Percentiles rank a stretch among this genome's conserved stretches.
Conservation (phyloP, 2,113 vertebrate genomes). For the Cyphomyrus plagiostoma region DNA sequence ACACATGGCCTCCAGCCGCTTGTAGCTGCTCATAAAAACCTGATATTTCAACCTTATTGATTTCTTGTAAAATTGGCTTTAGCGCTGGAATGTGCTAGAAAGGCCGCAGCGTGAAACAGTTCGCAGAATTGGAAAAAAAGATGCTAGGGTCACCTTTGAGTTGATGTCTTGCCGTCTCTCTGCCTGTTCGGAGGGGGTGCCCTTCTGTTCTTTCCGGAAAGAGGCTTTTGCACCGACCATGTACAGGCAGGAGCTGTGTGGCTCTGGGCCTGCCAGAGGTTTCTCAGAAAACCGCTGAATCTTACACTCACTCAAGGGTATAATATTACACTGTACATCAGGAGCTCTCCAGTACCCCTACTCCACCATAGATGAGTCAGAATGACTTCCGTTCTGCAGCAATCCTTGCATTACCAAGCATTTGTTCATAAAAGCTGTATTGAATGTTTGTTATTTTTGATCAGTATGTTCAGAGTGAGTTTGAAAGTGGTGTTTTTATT, state of each 20-base stretch:
- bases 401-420: not conserved
- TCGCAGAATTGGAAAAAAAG: slow-evolving; percentile 39
- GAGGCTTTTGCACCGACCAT: not conserved
- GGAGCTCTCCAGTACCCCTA: not conserved
- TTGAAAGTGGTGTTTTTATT: not conserved
- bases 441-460: not conserved
- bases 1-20: slow-evolving; percentile 53
- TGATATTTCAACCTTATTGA: slow-evolving; percentile 69
- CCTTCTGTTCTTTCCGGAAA: not conserved
- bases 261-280: not conserved
- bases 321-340: not conserved
- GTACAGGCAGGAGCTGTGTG: too few relatives aligned
- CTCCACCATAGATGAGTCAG: not conserved
- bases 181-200: not conserved
- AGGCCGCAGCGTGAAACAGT: slow-evolving; percentile 49
- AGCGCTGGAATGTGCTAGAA: slow-evolving; percentile 53
- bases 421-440: not conserved
- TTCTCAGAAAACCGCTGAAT: not conserved
- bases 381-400: not conserved
- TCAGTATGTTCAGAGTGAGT: not conserved
- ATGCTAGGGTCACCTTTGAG: slow-evolving; percentile 54
- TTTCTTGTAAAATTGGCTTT: slow-evolving; percentile 63
- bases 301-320: not conserved
- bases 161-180: slow-evolving; percentile 33
- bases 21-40: slow-evolving; percentile 62